Base-by-base conservation (phyloP, 2,113 vertebrate species). In the Oxyruncus cristatus region DNA sequence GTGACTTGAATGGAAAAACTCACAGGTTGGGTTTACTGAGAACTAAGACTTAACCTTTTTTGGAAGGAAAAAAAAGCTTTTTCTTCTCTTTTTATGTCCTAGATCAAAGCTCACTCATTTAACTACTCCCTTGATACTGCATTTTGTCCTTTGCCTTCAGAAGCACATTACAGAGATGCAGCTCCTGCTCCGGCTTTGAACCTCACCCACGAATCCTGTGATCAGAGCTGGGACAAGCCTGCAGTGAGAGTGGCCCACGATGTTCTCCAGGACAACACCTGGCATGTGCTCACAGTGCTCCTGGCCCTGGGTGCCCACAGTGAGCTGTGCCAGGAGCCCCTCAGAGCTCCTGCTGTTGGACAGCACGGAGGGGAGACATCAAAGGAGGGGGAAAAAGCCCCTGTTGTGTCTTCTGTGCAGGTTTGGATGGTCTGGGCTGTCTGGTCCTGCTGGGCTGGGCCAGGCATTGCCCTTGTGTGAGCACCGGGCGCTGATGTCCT, bases 141-240 rank as follows among this genome's bases (percentile, higher is more conserved):
- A 11, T 92, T 96, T 88, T 83, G 75, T 95, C 89, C 75, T 67
- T 44, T 72, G 75, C 35, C 44, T 96, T 75, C 67, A 50, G 93
- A 85, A 76, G 74, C 61, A 4, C 50, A 4, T 83, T 8, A 42
- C 24, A 67, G 22, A 21, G 28, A 17, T 20, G 33, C 52, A 35
- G 16, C 12, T 46, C 70, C 44, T 67, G 66, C 79, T 81, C 56
- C n/a, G 35, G 39, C 91, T 92, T 68, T 67, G 65, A 89, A 23
- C 42, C 67, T 3, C 61, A 33, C 37, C 63, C 33, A 1, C 2
- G 49, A 65, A 8, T 33, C 63, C 62, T 75, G 18, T 24, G 77
- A 56, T 32, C 58, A 73, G 58, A 24, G 2, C 30, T 14, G 9
- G 35, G 8, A 32, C 62, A 18, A 8, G 28, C 3, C 8, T 9